Evolutionary conservation across 64 coral and sea anemone species (phyloP), one percentile per base, ranked within the genome.

Genomic region (Dendronephthya gigantea): DNA sequence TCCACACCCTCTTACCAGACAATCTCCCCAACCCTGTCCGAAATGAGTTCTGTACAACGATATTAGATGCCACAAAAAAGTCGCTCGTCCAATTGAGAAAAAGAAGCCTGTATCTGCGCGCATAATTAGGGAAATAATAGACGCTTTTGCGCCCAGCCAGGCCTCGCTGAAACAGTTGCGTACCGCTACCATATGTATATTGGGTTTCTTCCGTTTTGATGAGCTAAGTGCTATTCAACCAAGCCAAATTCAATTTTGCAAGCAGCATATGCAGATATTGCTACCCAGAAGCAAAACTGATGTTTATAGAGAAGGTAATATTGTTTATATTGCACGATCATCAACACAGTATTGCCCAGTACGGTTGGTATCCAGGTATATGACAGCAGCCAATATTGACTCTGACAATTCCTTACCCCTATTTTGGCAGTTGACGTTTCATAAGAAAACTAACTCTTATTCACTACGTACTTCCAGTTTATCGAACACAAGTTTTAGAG

Each of bases 281-380:
- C 19, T 90, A 0, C 59, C 83, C 19, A 7, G 36, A 22, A 48
- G 39, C 76, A 90, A 90, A 58, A 90, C 88, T 1, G 88, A 90
- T 47, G 33, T 90, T 34, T 85, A 90, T 72, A 38, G 88, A 0
- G 58, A 90, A 72, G 83, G 88, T n/a, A 90, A 85, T 28, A n/a
- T 84, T 47, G 88, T 90, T 4, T 90, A 84, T 36, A 90, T 84
- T 6, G 25, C 19, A 9, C 55, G 40, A 34, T 14, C 47, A 15
- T 28, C 16, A 13, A 31, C 17, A 9, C 11, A 88, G 34, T 82
- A 88, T 23, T 88, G 86, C 56, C 86, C 86, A 1, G 86, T 79
- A 12, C 9, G 17, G n/a, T 0, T 79, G 22, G 34, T 79, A 79
- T 30, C 10, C 9, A 79, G 22, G 15, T 79, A 79, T 9, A 39